Evolutionary conservation across 2,888 invertebrate genomes (phyloP).

Genomic region (Fragum sueziense): DNA sequence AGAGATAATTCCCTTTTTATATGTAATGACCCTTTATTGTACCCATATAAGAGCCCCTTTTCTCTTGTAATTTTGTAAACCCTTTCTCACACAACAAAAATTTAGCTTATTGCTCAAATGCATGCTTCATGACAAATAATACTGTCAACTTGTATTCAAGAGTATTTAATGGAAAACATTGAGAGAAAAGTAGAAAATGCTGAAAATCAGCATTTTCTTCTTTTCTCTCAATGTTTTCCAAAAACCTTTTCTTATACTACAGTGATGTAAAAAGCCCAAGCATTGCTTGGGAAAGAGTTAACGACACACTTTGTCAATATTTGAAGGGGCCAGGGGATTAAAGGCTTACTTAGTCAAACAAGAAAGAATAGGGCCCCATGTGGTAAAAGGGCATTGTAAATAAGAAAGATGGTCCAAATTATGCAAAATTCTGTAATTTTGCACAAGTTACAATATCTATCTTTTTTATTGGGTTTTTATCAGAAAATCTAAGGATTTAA

Average conservation of each 20-base stretch:
- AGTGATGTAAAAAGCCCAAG: no score
- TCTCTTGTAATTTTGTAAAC: not conserved
- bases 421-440: not conserved
- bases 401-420: not conserved
- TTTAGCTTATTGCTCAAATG: not conserved
- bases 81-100: not conserved
- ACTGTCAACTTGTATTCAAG: no score
- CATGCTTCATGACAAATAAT: no score
- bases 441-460: not conserved
- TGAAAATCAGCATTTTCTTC: no score
- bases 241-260: no score
- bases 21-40: not conserved
- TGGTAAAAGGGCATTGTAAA: no score
- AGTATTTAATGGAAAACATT: no score
- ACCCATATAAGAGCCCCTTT: not conserved
- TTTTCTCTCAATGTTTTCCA: no score
- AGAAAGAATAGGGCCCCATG: not conserved
- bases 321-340: conserved; percentile 9
- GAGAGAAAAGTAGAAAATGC: no score
- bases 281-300: no score
- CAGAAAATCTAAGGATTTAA: no score
- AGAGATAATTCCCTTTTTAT: not conserved
- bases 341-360: not conserved
- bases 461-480: no score
- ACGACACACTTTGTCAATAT: conserved; percentile 44